These are phyloP conservation scores for Caenorhabditis zanzibari DNA, from an alignment of 2,888 invertebrate genomes.

Conservation along the genomic window DNA sequence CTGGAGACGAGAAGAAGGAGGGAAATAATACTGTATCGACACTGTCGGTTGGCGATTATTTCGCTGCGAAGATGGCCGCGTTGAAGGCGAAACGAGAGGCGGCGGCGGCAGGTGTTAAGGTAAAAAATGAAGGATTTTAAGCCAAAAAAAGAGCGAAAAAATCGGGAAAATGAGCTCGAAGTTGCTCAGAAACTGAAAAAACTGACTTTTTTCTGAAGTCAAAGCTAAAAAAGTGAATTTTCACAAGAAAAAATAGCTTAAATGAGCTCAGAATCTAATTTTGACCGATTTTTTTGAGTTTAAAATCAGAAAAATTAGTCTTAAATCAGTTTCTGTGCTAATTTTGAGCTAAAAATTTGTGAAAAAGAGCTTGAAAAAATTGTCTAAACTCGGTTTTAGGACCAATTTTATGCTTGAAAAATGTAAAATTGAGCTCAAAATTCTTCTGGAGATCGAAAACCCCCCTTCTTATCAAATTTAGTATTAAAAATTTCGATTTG, in stretches of 20 bases:
- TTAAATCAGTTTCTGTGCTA: too few species aligned
- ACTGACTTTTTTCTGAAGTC: background rate
- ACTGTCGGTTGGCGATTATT: conserved; percentile 78
- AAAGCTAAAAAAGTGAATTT: background rate
- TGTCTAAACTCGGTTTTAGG: too few species aligned
- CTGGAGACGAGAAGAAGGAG: conserved; percentile 51
- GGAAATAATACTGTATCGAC: conserved; percentile 68
- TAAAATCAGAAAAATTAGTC: too few species aligned
- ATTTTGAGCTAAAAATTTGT: background rate
- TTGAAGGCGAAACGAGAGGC: conserved; percentile 70
- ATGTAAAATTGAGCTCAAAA: too few species aligned
- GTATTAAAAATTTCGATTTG: too few species aligned
- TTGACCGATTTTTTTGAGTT: background rate
- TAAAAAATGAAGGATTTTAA: background rate
- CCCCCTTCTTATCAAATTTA: too few species aligned
- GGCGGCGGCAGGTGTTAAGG: conserved; percentile 30
- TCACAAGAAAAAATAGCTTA: background rate
- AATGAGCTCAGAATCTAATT: background rate
- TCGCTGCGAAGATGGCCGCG: conserved; percentile 79
- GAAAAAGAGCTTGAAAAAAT: too few species aligned
- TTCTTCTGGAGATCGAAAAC: too few species aligned
- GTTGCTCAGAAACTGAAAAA: too few species aligned
- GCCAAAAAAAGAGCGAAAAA: background rate
- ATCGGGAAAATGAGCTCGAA: background rate
- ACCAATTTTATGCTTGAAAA: background rate